A percentile compares a stretch with the other conserved stretches of the same genome.
phyloP scores from a whole-genome alignment of 2,113 vertebrate species.

The Barnardius zonarius region DNA sequence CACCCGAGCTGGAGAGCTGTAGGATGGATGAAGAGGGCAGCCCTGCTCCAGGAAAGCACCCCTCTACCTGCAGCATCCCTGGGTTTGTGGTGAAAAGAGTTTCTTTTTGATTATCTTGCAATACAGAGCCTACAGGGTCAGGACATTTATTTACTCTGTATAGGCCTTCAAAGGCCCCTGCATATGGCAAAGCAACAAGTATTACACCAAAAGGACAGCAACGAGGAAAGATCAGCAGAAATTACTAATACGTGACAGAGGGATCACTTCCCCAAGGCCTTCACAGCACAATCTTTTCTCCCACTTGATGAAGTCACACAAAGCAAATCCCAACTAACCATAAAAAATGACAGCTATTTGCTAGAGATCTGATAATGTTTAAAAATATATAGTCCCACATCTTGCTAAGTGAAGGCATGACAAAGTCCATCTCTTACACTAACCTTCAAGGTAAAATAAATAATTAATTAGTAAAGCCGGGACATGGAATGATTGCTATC shows the following conservation, averaged over 20 bases:
- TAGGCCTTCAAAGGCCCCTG: background rate
- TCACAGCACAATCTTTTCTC: background rate
- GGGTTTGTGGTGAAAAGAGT: background rate
- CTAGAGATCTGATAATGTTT: conserved; percentile 51
- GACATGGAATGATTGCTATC: conserved; percentile 86
- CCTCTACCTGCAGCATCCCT: background rate
- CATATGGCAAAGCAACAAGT: background rate
- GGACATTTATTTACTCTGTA: background rate
- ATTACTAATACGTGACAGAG: background rate
- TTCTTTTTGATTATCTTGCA: background rate
- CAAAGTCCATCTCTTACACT: conserved; percentile 77
- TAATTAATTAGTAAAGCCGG: conserved; percentile 87
- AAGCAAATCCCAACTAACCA: conserved; percentile 54
- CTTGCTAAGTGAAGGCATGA: conserved; percentile 71
- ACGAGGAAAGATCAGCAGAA: background rate
- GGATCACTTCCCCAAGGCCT: background rate
- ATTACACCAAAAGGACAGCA: background rate
- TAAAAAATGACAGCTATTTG: conserved; percentile 54
- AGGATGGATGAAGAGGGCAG: background rate
- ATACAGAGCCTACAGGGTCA: background rate
- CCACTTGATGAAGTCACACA: conserved; percentile 14
- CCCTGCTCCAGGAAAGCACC: background rate
- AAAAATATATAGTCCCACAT: conserved; percentile 62
- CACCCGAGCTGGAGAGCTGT: background rate
- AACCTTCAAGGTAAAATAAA: conserved; percentile 92